Conservation (phyloP, 1,140 invertebrate genomes). For the Micrasema minimum region DNA sequence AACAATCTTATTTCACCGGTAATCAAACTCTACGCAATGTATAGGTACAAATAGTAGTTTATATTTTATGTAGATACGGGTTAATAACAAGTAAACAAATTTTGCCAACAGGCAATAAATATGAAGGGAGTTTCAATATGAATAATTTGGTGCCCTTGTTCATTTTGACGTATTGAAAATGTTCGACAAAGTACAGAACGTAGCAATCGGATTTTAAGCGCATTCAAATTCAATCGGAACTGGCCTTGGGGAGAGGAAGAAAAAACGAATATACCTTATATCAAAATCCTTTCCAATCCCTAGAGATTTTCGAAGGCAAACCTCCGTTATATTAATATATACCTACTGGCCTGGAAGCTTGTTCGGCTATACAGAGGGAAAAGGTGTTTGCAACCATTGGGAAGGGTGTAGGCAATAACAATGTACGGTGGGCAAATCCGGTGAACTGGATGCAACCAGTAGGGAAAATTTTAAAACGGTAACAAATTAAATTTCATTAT, state of each 20-base stretch:
- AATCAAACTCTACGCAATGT: no score
- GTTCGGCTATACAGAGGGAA: conserved; percentile 51
- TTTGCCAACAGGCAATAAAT: no score
- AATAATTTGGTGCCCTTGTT: no score
- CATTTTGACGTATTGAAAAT: conserved; percentile 41
- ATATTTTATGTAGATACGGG: no score
- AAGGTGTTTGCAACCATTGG: conserved; percentile 51
- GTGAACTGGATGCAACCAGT: conserved; percentile 23
- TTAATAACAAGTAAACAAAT: no score
- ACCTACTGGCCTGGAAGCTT: conserved; percentile 51
- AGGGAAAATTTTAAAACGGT: no score
- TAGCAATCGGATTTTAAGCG: conserved; percentile 52
- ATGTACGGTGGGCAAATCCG: conserved; percentile 24
- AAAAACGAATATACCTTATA: conserved; percentile 53
- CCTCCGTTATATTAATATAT: conserved; percentile 55
- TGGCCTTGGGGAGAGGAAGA: conserved; percentile 47
- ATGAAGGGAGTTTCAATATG: no score
- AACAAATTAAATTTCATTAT: no score
- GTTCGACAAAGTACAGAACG: conserved; percentile 52
- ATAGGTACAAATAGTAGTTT: no score
- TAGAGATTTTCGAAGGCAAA: conserved; percentile 54
- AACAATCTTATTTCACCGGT: no score
- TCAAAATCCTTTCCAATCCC: conserved; percentile 54
- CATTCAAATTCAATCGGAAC: conserved; percentile 54
- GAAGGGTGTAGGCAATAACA: conserved; percentile 50